These are phyloP conservation scores for Stenchaetothrips biformis DNA, from an alignment of 2,888 invertebrate species.

Conservation along the genomic window DNA sequence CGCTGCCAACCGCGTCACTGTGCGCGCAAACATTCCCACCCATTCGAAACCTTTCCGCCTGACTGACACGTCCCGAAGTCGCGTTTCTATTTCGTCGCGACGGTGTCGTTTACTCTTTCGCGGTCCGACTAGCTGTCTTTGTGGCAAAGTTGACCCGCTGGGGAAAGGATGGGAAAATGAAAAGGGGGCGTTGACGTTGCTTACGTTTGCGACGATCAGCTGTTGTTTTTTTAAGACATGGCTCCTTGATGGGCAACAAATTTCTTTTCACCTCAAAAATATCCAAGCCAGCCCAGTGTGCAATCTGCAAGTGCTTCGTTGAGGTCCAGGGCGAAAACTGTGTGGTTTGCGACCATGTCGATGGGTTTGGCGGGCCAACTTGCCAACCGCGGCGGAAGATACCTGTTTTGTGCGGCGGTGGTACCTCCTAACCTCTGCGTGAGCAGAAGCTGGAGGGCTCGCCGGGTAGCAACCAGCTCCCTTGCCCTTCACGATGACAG, in stretches of 20 bases:
- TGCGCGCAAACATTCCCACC: background rate
- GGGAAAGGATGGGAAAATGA: background rate
- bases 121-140: too few relatives aligned
- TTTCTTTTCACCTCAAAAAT: background rate
- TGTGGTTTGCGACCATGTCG: background rate
- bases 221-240: conserved; percentile 8
- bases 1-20: background rate
- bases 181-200: background rate
- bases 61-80: too few relatives aligned
- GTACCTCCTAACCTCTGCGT: conserved; percentile 1
- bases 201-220: conserved; percentile 3
- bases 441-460: background rate
- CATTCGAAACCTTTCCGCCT: background rate
- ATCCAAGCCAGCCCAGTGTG: background rate
- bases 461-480: conserved; percentile 6
- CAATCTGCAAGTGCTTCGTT: background rate
- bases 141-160: background rate
- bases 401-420: background rate
- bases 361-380: conserved; percentile 11
- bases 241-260: background rate
- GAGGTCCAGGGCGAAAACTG: background rate
- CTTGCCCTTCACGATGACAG: conserved; percentile 2
- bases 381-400: background rate
- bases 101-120: too few relatives aligned
- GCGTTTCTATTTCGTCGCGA: too few relatives aligned